Evolutionary conservation across 2,797 vertebrate species (phyloP).

Genomic region (Pipistrellus kuhlii): DNA sequence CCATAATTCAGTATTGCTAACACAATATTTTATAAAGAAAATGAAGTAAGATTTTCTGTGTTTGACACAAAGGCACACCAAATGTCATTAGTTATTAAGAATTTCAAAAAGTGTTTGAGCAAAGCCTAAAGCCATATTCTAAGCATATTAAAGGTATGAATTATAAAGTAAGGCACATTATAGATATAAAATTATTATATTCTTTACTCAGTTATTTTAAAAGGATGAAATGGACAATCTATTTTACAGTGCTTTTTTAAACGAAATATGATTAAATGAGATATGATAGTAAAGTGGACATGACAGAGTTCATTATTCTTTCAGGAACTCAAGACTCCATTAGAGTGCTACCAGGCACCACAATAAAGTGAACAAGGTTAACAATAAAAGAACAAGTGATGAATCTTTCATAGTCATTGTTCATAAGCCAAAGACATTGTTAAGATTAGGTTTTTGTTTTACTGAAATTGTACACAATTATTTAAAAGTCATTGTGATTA

Average conservation of each 20-base stretch:
- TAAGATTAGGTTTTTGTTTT: neutral
- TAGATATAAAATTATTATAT: neutral
- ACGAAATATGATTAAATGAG: neutral
- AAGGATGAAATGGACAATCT: neutral
- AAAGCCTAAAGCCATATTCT: constrained; percentile 37
- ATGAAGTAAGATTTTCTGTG: constrained; percentile 8
- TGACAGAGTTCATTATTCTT: neutral
- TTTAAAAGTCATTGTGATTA: neutral
- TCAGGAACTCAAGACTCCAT: neutral
- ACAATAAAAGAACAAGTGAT: neutral
- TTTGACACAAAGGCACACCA: constrained; percentile 25
- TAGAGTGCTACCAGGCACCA: neutral
- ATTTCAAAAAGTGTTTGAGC: constrained; percentile 12
- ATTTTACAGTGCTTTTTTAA: neutral
- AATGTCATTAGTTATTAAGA: neutral
- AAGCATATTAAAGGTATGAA: neutral
- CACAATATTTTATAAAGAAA: constrained; percentile 41
- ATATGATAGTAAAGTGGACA: neutral
- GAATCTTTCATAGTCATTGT: neutral
- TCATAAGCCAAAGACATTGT: neutral
- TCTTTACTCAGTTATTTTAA: constrained; percentile 51
- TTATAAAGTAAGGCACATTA: constrained; percentile 17
- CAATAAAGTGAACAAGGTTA: neutral
- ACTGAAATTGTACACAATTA: neutral
- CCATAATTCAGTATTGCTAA: constrained; percentile 37